Base-by-base conservation (phyloP, 2,888 invertebrate genomes). In the Amaurobius ferox region DNA sequence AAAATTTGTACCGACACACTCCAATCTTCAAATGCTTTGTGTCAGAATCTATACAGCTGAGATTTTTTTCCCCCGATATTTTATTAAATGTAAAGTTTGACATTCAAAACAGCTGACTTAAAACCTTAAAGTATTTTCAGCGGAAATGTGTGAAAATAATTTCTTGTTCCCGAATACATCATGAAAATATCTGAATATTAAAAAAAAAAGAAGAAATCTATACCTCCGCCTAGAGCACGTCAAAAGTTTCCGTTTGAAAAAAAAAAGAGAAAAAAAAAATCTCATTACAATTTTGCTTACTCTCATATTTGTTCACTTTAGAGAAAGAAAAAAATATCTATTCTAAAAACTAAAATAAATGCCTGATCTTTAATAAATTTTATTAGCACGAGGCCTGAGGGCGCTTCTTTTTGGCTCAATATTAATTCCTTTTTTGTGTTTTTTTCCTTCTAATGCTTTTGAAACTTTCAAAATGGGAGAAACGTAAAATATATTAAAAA, bases 261-360 rank as follows among this genome's bases (percentile, higher is more conserved):
- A 1, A 11, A 35, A 9, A 35, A 5, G n/a, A n/a, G 16, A 2
- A 44, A 55, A 55, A 55, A 55, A 55, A 55, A 55, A 55, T 55
- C 55, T 55, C 55, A 55, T 55, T 55, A 55, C 19, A 55, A 55
- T 55, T 55, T 55, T 55, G 55, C 55, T 55, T 55, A 55, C 3
- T 7, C 19, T 5, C 19, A 55, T 23, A 55, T 55, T 23, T 55
- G 55, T 55, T 55, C 23, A 23, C 55, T 11, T 11, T 16, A 44
- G 16, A 44, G 2, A 44, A 35, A 11, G 35, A 44, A 44, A 44
- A 44, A 44, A 44, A 44, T 16, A 16, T 44, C 2, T 2, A 55
- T 55, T 55, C 2, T n/a, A 23, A 55, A 55, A 55, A 23, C 55
- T 55, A 23, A 55, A 55, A 55, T 55, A 55, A 55, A 55, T 55